These are phyloP conservation scores for Argyrosomus japonicus DNA, from an alignment of 2,113 vertebrate species.

Conservation along the genomic window DNA sequence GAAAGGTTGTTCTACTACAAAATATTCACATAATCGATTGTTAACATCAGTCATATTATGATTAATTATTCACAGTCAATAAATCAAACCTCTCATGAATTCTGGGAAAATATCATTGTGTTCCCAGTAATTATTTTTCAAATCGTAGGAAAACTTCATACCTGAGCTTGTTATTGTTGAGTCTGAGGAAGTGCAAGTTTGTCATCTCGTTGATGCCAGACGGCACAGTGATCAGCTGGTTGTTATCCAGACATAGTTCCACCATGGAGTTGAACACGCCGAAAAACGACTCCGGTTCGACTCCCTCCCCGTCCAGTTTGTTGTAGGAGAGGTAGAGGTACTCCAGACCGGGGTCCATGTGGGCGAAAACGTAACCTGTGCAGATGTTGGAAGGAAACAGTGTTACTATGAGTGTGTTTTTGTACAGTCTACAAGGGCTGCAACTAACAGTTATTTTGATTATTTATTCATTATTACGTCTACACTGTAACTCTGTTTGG, in stretches of 20 bases:
- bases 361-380: slow-evolving; percentile 92
- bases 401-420: neutral
- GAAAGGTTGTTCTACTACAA: no score
- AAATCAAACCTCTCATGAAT: no score
- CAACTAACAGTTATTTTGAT: neutral
- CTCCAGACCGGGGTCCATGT: slow-evolving; percentile 95
- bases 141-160: slow-evolving; percentile 64
- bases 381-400: neutral
- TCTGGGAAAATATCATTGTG: no score
- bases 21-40: no score
- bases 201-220: slow-evolving; percentile 93
- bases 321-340: slow-evolving; percentile 97
- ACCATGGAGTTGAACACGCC: slow-evolving; percentile 90
- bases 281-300: slow-evolving; percentile 92
- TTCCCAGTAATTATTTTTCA: neutral
- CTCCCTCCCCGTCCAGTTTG: slow-evolving; percentile 88
- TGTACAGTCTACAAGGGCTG: neutral
- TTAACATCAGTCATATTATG: no score
- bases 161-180: slow-evolving; percentile 96
- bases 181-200: slow-evolving; percentile 89
- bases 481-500: no score
- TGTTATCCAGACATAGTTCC: slow-evolving; percentile 95
- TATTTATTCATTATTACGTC: no score
- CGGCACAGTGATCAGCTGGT: slow-evolving; percentile 89
- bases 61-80: no score